Conservation (phyloP, 2,113 vertebrate genomes). For the Macroglossus sobrinus region DNA sequence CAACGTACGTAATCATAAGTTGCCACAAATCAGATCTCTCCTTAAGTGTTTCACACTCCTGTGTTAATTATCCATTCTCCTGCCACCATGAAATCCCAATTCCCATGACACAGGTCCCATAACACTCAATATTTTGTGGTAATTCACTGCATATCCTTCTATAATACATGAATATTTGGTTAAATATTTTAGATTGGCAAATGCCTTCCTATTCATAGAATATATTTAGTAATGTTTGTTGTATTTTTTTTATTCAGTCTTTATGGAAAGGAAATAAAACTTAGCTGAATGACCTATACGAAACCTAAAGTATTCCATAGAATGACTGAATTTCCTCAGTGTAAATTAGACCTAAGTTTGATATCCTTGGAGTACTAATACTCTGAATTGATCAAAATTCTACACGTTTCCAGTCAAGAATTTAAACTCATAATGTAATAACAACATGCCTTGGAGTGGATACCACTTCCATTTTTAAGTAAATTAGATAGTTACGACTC, state of each 20-base stretch:
- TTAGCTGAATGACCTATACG: neutral
- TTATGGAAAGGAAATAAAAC: neutral
- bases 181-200: neutral
- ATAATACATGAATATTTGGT: neutral
- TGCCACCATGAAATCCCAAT: neutral
- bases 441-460: neutral
- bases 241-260: neutral
- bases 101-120: neutral
- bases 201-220: neutral
- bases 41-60: neutral
- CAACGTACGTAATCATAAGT: neutral
- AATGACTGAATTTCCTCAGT: neutral
- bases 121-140: neutral
- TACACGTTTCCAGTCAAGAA: neutral
- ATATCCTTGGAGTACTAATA: neutral
- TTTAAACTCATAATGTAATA: slow-evolving; percentile 36
- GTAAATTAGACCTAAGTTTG: neutral
- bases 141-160: neutral
- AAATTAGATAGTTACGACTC: slow-evolving; percentile 18
- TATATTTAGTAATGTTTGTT: neutral
- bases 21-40: neutral
- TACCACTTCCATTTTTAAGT: slow-evolving; percentile 28
- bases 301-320: neutral
- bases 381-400: neutral
- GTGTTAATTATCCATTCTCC: neutral